These are phyloP conservation scores for Sarcophaga bullata DNA, from an alignment of 1,140 invertebrate species.

Conservation along the genomic window DNA sequence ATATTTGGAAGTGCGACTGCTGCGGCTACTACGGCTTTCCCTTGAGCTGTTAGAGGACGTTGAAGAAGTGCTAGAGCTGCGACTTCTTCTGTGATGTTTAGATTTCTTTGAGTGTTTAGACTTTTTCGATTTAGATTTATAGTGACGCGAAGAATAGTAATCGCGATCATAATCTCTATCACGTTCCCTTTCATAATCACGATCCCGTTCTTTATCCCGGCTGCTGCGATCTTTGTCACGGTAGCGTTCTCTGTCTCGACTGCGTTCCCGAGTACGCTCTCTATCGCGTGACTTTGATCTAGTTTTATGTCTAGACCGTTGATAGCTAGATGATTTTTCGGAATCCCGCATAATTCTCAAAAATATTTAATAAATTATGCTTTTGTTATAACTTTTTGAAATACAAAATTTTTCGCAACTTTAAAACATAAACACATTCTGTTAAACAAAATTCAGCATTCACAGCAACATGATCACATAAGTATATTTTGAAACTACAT, in stretches of 20 bases:
- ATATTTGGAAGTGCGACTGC: slow-evolving; percentile 51
- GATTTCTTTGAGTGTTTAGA: slow-evolving; percentile 59
- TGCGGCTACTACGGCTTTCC: slow-evolving; percentile 50
- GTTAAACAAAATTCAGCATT: not conserved
- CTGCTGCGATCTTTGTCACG: slow-evolving; percentile 44
- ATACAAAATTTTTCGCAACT: not conserved
- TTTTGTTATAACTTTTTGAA: not conserved
- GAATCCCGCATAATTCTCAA: not conserved
- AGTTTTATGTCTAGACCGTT: slow-evolving; percentile 25
- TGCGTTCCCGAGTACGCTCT: slow-evolving; percentile 30
- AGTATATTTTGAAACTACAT: too few species aligned
- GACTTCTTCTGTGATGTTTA: slow-evolving; percentile 55
- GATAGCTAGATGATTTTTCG: slow-evolving; percentile 25
- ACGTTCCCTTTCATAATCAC: slow-evolving; percentile 48
- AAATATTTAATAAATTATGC: not conserved
- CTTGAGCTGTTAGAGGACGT: slow-evolving; percentile 52
- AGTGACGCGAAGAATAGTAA: slow-evolving; percentile 52
- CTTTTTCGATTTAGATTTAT: slow-evolving; percentile 52
- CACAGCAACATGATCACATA: not conserved
- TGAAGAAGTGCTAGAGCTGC: slow-evolving; percentile 56
- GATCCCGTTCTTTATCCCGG: slow-evolving; percentile 41
- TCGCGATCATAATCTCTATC: slow-evolving; percentile 47
- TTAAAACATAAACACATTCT: not conserved
- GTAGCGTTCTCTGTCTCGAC: slow-evolving; percentile 21
- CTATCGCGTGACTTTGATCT: slow-evolving; percentile 15